A percentile compares a stretch with the other conserved stretches of the same genome.
These are phyloP conservation scores for Tuberolachnus salignus DNA, from an alignment of 2,888 invertebrate species.

Conservation along the genomic window DNA sequence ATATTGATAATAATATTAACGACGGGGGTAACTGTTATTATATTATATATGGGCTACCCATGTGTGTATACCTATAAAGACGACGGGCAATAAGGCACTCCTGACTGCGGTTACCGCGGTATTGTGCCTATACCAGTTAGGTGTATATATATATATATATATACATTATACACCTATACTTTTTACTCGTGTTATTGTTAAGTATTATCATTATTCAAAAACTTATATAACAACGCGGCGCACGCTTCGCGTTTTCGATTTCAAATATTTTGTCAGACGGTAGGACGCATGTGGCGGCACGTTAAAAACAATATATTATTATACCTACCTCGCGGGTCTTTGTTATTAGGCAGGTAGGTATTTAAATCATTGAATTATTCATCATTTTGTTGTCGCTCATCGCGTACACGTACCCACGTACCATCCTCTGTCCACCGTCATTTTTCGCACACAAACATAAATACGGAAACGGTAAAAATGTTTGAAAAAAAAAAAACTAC, in stretches of 20 bases:
- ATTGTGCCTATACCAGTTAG: no score
- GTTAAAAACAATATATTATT: background rate
- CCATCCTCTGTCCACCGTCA: background rate
- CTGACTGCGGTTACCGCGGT: no score
- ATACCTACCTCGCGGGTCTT: background rate
- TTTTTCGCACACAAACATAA: background rate
- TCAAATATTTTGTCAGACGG: constrained; percentile 17
- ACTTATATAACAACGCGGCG: background rate
- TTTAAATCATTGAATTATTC: background rate
- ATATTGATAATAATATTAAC: no score
- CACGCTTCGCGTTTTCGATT: background rate
- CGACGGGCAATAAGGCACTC: background rate
- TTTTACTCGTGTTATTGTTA: background rate
- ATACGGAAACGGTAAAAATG: background rate
- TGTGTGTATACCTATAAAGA: no score
- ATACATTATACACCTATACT: background rate
- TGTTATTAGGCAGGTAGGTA: background rate
- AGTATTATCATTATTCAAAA: constrained; percentile 20
- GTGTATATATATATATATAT: no score
- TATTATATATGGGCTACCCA: no score
- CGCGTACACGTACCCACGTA: constrained; percentile 3
- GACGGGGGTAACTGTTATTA: no score
- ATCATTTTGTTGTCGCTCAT: constrained; percentile 31
- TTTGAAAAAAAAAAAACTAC: no score
- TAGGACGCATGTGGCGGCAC: background rate